Percentiles rank a stretch among this genome's conserved stretches.
Conservation (phyloP, 2,888 invertebrate species). For the Drosophila peninsularis region DNA sequence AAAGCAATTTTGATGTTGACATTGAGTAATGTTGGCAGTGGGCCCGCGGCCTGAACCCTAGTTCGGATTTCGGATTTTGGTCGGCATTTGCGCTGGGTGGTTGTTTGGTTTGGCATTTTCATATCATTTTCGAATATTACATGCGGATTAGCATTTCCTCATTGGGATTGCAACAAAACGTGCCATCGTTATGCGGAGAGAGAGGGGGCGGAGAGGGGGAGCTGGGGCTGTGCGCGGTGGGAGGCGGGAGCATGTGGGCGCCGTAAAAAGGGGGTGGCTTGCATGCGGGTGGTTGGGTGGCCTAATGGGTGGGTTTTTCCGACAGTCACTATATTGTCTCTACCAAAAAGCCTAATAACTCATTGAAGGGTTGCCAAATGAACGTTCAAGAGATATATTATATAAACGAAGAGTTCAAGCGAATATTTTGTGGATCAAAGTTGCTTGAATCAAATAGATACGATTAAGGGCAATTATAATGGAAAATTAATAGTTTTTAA, state of each 20-base stretch:
- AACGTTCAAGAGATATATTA: not conserved
- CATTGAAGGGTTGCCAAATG: constrained; percentile 30
- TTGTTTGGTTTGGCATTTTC: constrained; percentile 80
- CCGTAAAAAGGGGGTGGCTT: constrained; percentile 57
- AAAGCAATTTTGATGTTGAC: constrained; percentile 80
- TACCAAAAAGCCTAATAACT: constrained; percentile 10
- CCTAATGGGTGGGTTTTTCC: constrained; percentile 34
- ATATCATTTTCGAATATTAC: constrained; percentile 82
- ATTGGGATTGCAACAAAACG: constrained; percentile 75
- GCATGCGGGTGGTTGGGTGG: constrained; percentile 35
- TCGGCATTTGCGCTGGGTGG: constrained; percentile 53
- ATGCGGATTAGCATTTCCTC: constrained; percentile 82
- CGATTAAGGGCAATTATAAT: not conserved
- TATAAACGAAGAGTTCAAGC: not conserved
- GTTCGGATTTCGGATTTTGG: constrained; percentile 28
- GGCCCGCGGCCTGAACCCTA: constrained; percentile 28
- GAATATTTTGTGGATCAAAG: not conserved
- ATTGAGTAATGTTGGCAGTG: constrained; percentile 76
- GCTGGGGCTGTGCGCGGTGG: constrained; percentile 4
- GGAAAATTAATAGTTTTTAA: not conserved
- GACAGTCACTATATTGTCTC: constrained; percentile 17
- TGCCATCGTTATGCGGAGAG: constrained; percentile 58
- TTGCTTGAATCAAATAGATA: not conserved
- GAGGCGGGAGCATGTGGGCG: constrained; percentile 33
- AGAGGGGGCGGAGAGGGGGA: constrained; percentile 1